phyloP scores from a whole-genome alignment of 2,797 vertebrate genomes.

The Diglossa cyanea region DNA sequence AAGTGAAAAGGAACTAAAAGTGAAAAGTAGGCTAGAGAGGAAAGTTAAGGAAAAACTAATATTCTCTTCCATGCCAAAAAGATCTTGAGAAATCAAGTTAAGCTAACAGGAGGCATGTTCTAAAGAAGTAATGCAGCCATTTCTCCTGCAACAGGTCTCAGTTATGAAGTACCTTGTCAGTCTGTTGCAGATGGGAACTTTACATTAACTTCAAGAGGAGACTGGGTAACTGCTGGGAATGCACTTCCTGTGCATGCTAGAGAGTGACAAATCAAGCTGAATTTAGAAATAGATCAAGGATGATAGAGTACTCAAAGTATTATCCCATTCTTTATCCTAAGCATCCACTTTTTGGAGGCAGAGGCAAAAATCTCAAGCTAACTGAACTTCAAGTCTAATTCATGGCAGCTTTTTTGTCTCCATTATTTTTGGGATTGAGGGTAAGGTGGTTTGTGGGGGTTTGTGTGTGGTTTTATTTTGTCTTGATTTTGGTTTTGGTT shows the following conservation, averaged over 20 bases:
- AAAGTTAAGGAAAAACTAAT: neutral
- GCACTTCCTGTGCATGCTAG: neutral
- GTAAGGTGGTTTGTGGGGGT: rapidly evolving
- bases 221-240: neutral
- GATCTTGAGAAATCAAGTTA: neutral
- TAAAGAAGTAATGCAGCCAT: neutral
- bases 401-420: neutral
- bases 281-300: neutral
- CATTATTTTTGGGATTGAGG: neutral
- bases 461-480: neutral
- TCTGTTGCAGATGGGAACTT: neutral
- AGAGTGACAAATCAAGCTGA: neutral
- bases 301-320: neutral
- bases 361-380: neutral
- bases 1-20: neutral
- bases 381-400: neutral
- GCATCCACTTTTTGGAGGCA: neutral
- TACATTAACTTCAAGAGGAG: neutral
- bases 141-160: neutral
- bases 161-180: neutral
- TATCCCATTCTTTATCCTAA: neutral
- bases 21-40: neutral
- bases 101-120: neutral
- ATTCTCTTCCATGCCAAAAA: neutral
- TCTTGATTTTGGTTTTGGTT: neutral